phyloP scores from a whole-genome alignment of 2,888 invertebrate genomes.

The Ormyrus labotus region DNA sequence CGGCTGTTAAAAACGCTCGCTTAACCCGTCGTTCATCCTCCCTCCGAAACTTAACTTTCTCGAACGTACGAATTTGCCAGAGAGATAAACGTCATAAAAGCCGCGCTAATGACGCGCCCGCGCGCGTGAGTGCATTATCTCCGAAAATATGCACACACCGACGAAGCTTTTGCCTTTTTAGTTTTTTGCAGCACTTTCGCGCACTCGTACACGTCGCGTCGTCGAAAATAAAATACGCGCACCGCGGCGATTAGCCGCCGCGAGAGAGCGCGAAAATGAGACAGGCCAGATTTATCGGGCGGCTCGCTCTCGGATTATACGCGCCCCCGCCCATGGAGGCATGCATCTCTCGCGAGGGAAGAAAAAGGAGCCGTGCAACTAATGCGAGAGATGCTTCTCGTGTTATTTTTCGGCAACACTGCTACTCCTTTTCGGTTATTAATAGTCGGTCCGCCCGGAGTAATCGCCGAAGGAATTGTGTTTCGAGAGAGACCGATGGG shows the following conservation, averaged over 20 bases:
- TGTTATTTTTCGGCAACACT: not conserved
- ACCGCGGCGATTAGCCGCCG: not conserved
- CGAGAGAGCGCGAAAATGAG: not conserved
- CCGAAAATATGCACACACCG: constrained; percentile 3
- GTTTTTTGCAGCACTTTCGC: constrained; percentile 2
- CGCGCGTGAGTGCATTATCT: not conserved
- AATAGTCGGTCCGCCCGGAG: constrained; percentile 4
- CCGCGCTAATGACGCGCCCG: constrained; percentile 6
- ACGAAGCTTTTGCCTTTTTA: not conserved
- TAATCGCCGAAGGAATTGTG: constrained; percentile 9
- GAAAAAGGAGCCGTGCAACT: not conserved
- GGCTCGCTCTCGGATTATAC: not conserved
- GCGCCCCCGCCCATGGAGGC: not conserved
- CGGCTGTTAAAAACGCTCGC: not conserved
- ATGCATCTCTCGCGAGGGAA: not conserved
- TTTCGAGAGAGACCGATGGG: constrained; percentile 16
- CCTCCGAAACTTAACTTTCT: too few relatives aligned
- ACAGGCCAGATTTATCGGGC: constrained; percentile 7
- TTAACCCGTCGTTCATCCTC: too few relatives aligned
- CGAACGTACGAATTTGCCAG: not conserved
- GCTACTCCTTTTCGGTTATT: constrained; percentile 20
- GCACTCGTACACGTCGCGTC: not conserved
- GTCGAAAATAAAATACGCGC: not conserved
- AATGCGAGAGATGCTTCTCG: constrained; percentile 30
- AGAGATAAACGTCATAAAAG: not conserved